Percentiles rank a stretch among this genome's conserved stretches.
These are phyloP conservation scores for Philopotamus ludificatus DNA, from an alignment of 1,140 invertebrate genomes.

Conservation along the genomic window DNA sequence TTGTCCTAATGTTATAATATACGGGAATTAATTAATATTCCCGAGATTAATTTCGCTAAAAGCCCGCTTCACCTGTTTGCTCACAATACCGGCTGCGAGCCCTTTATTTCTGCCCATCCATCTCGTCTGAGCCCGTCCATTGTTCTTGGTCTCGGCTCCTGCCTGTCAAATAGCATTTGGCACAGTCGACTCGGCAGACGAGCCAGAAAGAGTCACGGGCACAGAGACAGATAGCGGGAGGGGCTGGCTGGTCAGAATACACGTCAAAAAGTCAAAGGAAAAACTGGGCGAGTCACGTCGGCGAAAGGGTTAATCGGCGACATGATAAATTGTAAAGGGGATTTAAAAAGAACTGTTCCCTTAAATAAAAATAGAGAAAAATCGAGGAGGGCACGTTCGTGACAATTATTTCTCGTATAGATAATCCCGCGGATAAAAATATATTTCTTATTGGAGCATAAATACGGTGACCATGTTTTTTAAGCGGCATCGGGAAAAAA, in stretches of 20 bases:
- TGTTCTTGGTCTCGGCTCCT: neutral
- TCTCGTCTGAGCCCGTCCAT: neutral
- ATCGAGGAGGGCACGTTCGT: no score
- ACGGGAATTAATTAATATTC: slow-evolving; percentile 25
- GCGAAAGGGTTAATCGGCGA: neutral
- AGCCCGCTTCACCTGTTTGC: slow-evolving; percentile 22
- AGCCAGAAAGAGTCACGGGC: neutral
- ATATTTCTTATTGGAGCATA: no score
- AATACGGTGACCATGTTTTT: no score
- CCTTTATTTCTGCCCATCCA: slow-evolving; percentile 15
- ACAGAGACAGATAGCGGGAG: no score
- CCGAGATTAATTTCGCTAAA: slow-evolving; percentile 27
- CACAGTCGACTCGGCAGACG: neutral
- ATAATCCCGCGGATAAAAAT: no score
- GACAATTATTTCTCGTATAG: no score
- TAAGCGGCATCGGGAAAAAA: no score
- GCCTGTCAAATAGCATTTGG: neutral
- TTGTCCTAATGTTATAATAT: slow-evolving; percentile 10
- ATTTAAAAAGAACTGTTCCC: no score
- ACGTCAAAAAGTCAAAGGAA: neutral
- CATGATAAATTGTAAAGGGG: no score
- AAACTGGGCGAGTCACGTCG: neutral
- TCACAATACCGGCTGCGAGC: slow-evolving; percentile 3
- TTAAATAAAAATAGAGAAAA: no score
- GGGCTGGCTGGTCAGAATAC: neutral